A percentile compares a stretch with the other conserved stretches of the same genome.
phyloP scores from a whole-genome alignment of 2,113 vertebrate species.

The Zootoca vivipara region DNA sequence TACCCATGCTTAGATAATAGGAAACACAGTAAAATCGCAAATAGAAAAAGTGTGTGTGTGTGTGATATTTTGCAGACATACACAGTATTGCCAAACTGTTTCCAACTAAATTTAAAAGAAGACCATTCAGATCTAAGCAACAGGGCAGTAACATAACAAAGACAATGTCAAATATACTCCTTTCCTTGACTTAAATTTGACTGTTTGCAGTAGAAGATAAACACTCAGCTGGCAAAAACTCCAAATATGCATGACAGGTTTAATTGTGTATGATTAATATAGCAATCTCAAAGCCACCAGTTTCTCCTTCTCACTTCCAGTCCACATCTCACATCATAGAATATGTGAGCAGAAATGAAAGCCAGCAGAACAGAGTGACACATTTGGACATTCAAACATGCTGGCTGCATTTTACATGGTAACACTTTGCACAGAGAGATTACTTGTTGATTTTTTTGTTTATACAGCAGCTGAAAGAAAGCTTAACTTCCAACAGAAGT shows the following conservation, averaged over 20 bases:
- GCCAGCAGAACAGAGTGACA: neutral
- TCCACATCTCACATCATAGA: neutral
- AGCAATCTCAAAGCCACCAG: neutral
- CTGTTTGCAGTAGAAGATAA: neutral
- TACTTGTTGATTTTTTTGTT: neutral
- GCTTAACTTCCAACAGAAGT: neutral
- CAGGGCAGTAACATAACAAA: neutral
- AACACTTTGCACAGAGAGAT: neutral
- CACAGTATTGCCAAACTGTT: neutral
- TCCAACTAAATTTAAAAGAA: neutral
- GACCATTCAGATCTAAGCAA: neutral
- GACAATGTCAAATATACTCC: neutral
- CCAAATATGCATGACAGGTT: neutral
- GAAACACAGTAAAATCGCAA: neutral
- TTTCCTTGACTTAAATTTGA: neutral
- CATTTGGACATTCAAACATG: neutral
- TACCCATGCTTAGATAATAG: neutral
- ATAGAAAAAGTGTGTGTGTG: no score
- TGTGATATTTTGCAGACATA: neutral
- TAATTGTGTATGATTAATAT: neutral
- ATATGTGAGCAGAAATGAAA: neutral
- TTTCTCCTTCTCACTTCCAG: neutral
- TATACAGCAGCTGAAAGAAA: neutral
- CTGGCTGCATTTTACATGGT: conserved; percentile 7
- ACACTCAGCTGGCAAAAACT: neutral